phyloP scores from a whole-genome alignment of 1,140 invertebrate species.

The Neodiprion virginianus region DNA sequence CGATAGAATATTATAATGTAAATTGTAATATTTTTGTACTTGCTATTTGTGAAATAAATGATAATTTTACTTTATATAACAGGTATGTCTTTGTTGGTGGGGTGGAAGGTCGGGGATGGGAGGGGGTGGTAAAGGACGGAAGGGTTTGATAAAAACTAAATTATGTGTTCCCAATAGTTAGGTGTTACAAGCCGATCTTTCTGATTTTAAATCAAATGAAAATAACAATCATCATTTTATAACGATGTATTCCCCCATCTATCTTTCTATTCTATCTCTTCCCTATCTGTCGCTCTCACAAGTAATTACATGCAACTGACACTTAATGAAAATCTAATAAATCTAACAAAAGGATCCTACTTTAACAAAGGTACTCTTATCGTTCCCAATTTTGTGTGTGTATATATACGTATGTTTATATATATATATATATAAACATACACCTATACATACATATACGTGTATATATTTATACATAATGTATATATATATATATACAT shows the following conservation, averaged over 20 bases:
- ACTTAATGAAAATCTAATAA: constrained; percentile 27
- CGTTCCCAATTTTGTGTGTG: constrained; percentile 33
- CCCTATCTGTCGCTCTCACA: constrained; percentile 28
- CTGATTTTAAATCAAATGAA: not conserved
- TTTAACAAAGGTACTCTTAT: constrained; percentile 39
- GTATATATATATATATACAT: not conserved
- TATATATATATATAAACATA: not conserved
- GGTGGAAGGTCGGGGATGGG: constrained; percentile 19
- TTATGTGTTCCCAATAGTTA: not conserved
- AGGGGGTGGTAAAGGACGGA: not conserved
- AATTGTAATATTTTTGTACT: constrained; percentile 60
- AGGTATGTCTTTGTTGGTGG: constrained; percentile 36
- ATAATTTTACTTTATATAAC: constrained; percentile 33
- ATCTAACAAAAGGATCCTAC: constrained; percentile 34
- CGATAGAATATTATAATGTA: constrained; percentile 22
- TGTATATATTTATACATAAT: not conserved
- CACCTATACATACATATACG: too few species aligned
- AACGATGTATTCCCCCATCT: constrained; percentile 18
- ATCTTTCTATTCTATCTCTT: constrained; percentile 20
- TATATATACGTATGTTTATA: constrained; percentile 7
- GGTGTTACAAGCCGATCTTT: not conserved
- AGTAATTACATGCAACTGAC: constrained; percentile 36
- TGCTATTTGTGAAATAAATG: constrained; percentile 41
- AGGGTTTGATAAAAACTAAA: not conserved
- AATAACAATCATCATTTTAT: constrained; percentile 13